Evolutionary conservation across 2,888 invertebrate species (phyloP), one percentile per base, ranked within the genome.

Genomic region (Camptogramma bilineatum): DNA sequence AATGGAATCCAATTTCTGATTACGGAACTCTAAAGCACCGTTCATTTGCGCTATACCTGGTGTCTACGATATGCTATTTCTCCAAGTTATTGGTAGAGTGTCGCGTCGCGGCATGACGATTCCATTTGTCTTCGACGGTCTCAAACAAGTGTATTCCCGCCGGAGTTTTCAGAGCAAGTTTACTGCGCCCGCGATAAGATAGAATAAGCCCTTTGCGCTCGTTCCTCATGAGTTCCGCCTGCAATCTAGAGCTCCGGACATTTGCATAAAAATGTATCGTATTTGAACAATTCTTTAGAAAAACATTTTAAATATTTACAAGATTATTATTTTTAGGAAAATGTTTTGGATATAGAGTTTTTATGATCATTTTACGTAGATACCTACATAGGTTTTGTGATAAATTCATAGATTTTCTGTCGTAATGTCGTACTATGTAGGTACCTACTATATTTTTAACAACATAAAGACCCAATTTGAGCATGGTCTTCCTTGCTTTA

Each of bases 131-230:
- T 88, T 83, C 79, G 70, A 79, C 73, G 76, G 70, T 81, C 76
- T 77, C 77, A 77, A 79, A 80, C 81, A 77, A 87, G 85, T 87
- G 81, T 84, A 83, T 86, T 85, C 87, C 85, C 86, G 64, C 76
- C 72, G 79, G 88, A 85, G 86, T 85, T 87, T 84, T 87, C 84
- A 82, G 83, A 84, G 81, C 78, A 85, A 88, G 81, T 85, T 87
- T 86, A 88, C 84, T 85, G 85, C 83, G 79, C 68, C 77, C 73
- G 79, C 81, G 88, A 88, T 88, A 88, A 88, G 87, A 87, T 85
- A 88, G 77, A 81, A 83, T 83, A 86, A 87, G 86, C 87, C 87
- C 86, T 85, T 80, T 80, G 82, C 82, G 84, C 83, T 81, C 83
- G 81, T 87, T 84, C 84, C 82, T 87, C 84, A 86, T 82, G 83